Conservation (phyloP, 2,797 vertebrate genomes). For the Myotis findleyi region DNA sequence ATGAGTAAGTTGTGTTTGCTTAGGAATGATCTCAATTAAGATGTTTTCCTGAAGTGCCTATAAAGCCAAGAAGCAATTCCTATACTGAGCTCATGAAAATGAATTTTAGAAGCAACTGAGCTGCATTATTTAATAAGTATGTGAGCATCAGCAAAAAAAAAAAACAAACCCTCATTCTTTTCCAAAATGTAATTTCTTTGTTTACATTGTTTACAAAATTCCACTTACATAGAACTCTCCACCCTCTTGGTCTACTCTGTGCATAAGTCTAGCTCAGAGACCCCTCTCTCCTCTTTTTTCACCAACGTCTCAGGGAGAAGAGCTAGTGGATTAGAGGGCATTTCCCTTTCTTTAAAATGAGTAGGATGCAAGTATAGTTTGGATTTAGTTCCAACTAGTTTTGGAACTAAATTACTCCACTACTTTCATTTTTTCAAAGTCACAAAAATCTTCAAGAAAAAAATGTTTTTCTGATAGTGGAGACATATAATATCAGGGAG, state of each 20-base stretch:
- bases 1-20: constrained; percentile 62
- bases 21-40: constrained; percentile 69
- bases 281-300: not conserved
- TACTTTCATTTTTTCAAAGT: constrained; percentile 33
- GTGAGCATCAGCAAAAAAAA: not conserved
- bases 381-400: not conserved
- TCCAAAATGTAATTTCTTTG: constrained; percentile 58
- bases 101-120: constrained; percentile 52
- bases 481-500: not conserved
- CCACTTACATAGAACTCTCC: constrained; percentile 49
- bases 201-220: constrained; percentile 43
- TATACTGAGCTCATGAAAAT: constrained; percentile 54
- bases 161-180: constrained; percentile 21
- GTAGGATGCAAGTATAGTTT: not conserved
- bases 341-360: not conserved
- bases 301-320: not conserved
- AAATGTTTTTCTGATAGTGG: not conserved
- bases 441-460: not conserved
- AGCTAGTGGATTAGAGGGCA: not conserved
- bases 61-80: constrained; percentile 60
- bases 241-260: constrained; percentile 37
- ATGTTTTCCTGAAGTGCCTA: constrained; percentile 54
- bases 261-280: constrained; percentile 41
- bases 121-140: constrained; percentile 71
- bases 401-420: not conserved